Conservation (phyloP, 2,113 vertebrate genomes). For the Patagioenas fasciata region DNA sequence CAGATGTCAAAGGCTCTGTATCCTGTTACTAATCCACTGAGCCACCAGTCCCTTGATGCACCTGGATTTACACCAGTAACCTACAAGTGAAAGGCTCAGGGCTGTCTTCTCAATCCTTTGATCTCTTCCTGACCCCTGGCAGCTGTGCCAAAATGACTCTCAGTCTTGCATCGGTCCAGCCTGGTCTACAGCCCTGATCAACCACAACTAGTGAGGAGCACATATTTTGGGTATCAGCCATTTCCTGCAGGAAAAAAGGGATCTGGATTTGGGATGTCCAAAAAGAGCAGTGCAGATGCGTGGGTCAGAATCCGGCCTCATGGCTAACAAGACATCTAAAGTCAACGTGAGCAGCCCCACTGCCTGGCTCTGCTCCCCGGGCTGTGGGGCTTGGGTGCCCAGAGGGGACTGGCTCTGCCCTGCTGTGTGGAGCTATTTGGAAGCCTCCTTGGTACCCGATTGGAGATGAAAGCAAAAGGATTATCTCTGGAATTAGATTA, state of each 20-base stretch:
- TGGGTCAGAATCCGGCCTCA: background rate
- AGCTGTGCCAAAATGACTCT: background rate
- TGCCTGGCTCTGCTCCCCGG: background rate
- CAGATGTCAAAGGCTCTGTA: slow-evolving; percentile 10
- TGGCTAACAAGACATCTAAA: background rate
- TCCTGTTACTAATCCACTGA: slow-evolving; percentile 19
- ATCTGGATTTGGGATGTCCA: background rate
- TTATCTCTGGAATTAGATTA: slow-evolving; percentile 72
- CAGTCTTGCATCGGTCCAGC: background rate
- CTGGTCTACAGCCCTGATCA: background rate
- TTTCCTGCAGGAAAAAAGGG: background rate
- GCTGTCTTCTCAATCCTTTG: background rate
- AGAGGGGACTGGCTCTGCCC: background rate
- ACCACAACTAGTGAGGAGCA: accelerated
- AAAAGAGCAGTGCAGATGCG: background rate
- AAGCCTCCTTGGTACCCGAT: background rate
- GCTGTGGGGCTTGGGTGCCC: background rate
- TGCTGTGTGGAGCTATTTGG: background rate
- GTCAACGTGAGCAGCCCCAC: background rate
- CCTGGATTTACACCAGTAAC: slow-evolving; percentile 34
- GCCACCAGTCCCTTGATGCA: background rate
- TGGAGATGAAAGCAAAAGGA: slow-evolving; percentile 45
- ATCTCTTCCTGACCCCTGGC: background rate
- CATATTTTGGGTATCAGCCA: background rate
- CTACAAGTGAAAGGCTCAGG: slow-evolving; percentile 24